A percentile compares a stretch with the other conserved stretches of the same genome.
Evolutionary conservation across 1,140 invertebrate genomes (phyloP).

Genomic region (Trichomalopsis sarcophagae): DNA sequence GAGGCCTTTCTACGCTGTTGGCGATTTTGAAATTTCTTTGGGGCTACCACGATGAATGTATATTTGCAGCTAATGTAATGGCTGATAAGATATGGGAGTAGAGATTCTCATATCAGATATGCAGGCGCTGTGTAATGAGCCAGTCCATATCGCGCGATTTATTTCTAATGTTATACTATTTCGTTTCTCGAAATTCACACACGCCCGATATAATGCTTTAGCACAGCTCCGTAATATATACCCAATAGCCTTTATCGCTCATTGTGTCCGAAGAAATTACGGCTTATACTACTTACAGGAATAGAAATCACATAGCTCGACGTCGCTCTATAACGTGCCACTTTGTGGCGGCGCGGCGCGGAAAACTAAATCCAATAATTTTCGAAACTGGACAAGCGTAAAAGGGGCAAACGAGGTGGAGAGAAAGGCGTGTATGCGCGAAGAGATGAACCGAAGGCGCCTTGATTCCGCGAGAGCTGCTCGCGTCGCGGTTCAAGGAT

Average conservation of each 20-base stretch:
- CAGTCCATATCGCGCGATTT: not conserved
- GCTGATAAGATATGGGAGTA: too few species aligned
- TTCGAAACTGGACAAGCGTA: not conserved
- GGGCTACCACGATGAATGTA: not conserved
- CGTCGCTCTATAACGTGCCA: not conserved
- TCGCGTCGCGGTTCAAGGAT: conserved; percentile 47
- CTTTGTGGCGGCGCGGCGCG: not conserved
- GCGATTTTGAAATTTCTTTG: not conserved
- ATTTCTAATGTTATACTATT: not conserved
- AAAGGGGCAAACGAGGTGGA: conserved; percentile 24
- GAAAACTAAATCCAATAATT: conserved; percentile 6
- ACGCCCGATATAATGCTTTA: not conserved
- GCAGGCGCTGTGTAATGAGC: not conserved
- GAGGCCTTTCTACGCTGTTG: not conserved
- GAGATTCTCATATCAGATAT: too few species aligned
- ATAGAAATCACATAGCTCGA: too few species aligned
- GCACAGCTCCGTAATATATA: not conserved
- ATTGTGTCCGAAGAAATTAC: not conserved
- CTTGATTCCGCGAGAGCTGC: conserved; percentile 38
- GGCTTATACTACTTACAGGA: not conserved
- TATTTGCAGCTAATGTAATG: too few species aligned
- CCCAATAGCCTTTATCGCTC: not conserved
- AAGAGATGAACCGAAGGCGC: conserved; percentile 36
- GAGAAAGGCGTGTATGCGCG: conserved; percentile 41
- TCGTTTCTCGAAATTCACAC: not conserved